Conservation (phyloP, 2,888 invertebrate genomes). For the Leucozona laternaria region DNA sequence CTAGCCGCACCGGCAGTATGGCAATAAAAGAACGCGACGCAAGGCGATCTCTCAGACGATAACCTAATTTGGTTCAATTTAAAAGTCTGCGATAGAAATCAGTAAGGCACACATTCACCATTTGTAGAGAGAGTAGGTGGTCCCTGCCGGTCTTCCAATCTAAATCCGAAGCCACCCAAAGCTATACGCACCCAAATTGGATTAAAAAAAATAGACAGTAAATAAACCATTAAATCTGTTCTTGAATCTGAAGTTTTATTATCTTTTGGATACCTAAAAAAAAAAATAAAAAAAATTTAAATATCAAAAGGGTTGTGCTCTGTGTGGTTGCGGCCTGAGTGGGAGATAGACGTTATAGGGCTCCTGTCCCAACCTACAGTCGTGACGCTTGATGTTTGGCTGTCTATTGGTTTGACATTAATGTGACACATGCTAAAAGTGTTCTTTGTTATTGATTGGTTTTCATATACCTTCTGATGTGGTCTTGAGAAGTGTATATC, state of each 20-base stretch:
- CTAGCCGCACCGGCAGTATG: too few relatives aligned
- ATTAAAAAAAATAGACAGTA: slow-evolving; percentile 10
- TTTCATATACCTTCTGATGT: background rate
- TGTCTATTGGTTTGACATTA: slow-evolving; percentile 55
- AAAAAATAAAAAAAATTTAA: slow-evolving; percentile 48
- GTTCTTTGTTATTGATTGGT: slow-evolving; percentile 57
- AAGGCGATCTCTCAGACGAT: slow-evolving; percentile 46
- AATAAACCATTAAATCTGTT: slow-evolving; percentile 38
- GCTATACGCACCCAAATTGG: slow-evolving; percentile 64
- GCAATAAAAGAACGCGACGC: slow-evolving; percentile 12
- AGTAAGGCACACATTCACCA: slow-evolving; percentile 30
- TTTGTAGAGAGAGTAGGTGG: slow-evolving; percentile 50
- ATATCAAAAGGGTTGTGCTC: slow-evolving; percentile 58
- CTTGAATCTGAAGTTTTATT: slow-evolving; percentile 61
- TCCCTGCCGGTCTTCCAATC: slow-evolving; percentile 28
- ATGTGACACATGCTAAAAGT: slow-evolving; percentile 69
- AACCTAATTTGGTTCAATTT: slow-evolving; percentile 65
- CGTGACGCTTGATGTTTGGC: slow-evolving; percentile 57
- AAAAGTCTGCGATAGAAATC: slow-evolving; percentile 61
- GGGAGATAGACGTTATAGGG: background rate
- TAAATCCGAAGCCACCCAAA: slow-evolving; percentile 23
- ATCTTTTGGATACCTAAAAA: slow-evolving; percentile 50
- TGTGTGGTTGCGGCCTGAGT: background rate
- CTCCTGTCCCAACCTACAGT: background rate
- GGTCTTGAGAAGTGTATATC: slow-evolving; percentile 8